Evolutionary conservation across 2,113 vertebrate genomes (phyloP).

Genomic region (Nannobrachium achirus): DNA sequence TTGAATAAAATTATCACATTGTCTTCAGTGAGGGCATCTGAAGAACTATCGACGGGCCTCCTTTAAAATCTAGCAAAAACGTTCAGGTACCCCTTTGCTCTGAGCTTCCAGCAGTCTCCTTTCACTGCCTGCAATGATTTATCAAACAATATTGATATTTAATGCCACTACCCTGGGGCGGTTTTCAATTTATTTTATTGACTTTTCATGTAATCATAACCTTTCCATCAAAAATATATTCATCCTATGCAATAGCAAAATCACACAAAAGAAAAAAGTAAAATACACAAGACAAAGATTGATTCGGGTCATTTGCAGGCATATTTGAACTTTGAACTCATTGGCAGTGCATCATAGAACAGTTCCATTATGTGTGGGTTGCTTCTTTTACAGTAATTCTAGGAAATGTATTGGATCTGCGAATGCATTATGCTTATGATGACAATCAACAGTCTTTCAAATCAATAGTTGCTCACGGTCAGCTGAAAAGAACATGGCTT

Average conservation of each 20-base stretch:
- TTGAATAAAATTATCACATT: too few relatives aligned
- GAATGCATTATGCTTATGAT: not conserved
- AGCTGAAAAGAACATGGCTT: not conserved
- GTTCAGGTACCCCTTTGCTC: too few relatives aligned
- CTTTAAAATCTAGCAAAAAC: too few relatives aligned
- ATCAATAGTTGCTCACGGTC: slow-evolving; percentile 19
- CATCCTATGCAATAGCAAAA: not conserved
- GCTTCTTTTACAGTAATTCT: not conserved
- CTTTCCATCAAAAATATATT: slow-evolving; percentile 5
- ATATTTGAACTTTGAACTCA: not conserved
- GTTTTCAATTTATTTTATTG: not conserved
- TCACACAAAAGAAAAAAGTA: not conserved
- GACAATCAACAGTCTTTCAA: slow-evolving; percentile 28
- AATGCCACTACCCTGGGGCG: not conserved
- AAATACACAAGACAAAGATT: not conserved
- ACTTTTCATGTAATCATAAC: not conserved
- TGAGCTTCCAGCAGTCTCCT: too few relatives aligned
- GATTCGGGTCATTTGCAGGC: not conserved
- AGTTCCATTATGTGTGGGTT: not conserved
- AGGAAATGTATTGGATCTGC: not conserved
- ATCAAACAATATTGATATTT: too few relatives aligned
- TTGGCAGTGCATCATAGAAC: slow-evolving; percentile 3
- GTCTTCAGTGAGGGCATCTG: too few relatives aligned
- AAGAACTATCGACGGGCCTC: too few relatives aligned
- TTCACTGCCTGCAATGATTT: too few relatives aligned